A percentile compares a stretch with the other conserved stretches of the same genome.
Conservation (phyloP, 2,888 invertebrate genomes). For the Phyllotreta cruciferae region DNA sequence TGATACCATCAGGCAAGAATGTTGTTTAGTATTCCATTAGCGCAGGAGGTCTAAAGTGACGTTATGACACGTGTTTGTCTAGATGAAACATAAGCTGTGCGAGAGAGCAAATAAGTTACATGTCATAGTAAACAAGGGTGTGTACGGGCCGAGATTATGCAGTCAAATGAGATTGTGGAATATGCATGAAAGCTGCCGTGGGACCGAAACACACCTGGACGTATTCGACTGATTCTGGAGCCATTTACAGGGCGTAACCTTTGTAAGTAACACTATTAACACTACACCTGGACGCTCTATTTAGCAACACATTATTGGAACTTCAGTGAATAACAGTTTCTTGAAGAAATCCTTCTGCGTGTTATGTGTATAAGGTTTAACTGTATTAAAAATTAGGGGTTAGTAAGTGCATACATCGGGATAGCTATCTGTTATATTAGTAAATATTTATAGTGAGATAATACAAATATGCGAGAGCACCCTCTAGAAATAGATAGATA, state of each 20-base stretch:
- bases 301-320: no score
- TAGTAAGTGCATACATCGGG: no score
- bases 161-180: slow-evolving; percentile 61
- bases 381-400: no score
- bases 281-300: neutral
- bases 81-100: slow-evolving; percentile 44
- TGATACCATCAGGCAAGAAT: slow-evolving; percentile 33
- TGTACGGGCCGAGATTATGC: slow-evolving; percentile 56
- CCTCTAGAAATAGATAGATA: slow-evolving; percentile 12
- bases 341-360: no score
- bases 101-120: slow-evolving; percentile 51
- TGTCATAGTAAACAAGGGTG: slow-evolving; percentile 56
- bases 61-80: slow-evolving; percentile 43
- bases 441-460: neutral
- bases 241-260: neutral
- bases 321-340: no score
- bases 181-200: slow-evolving; percentile 58
- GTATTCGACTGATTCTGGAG: slow-evolving; percentile 11
- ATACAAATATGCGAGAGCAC: neutral
- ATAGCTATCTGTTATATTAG: no score
- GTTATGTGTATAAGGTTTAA: no score
- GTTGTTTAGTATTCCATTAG: slow-evolving; percentile 44
- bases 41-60: slow-evolving; percentile 38
- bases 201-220: slow-evolving; percentile 46
- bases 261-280: neutral